Evolutionary conservation across 2,113 vertebrate species (phyloP), one percentile per base, ranked within the genome.

Genomic region (Phyllopteryx taeniolatus): DNA sequence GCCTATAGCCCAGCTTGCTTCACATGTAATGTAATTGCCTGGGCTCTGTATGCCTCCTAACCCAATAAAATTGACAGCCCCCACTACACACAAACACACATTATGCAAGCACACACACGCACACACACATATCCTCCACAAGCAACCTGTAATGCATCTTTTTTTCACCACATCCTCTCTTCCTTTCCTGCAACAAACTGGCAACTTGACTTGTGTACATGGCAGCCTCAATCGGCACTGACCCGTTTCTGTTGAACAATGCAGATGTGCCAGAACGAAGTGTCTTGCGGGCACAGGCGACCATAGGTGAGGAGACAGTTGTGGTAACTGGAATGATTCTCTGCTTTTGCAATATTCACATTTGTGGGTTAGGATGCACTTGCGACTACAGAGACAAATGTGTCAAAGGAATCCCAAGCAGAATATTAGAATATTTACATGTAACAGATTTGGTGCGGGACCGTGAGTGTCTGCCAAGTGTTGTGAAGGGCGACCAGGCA

Each of bases 1-100:
- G 14, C 77, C 77, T 19, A 80, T 75, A 87, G 79, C 80, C 87
- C 83, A 78, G 79, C 73, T 84, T 75, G 74, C 83, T 84, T 79
- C 67, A 47, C 60, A 33, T 81, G 83, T 90, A 91, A 91, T 90
- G 80, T 79, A 89, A 91, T 91, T 87, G 88, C 86, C 83, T 86
- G 80, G 70, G 72, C 79, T 79, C 83, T 85, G 81, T 80, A 78
- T 84, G 85, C 79, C 49, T 83, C 77, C 79, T 90, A 90, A 91
- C 85, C 74, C 75, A 89, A 91, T 91, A 86, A 87, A 62, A 64
- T 78, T 72, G 87, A 80, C 85, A 81, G 84, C 70, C 76, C 73
- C 77, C 42, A 66, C 71, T 64, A 56, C 62, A 65, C 43, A 70
- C 64, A 74, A 44, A 70, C 66, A 68, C 22, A 73, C 39, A 71